Base-by-base conservation (phyloP, 1,140 invertebrate species). In the Drosophila simulans region DNA sequence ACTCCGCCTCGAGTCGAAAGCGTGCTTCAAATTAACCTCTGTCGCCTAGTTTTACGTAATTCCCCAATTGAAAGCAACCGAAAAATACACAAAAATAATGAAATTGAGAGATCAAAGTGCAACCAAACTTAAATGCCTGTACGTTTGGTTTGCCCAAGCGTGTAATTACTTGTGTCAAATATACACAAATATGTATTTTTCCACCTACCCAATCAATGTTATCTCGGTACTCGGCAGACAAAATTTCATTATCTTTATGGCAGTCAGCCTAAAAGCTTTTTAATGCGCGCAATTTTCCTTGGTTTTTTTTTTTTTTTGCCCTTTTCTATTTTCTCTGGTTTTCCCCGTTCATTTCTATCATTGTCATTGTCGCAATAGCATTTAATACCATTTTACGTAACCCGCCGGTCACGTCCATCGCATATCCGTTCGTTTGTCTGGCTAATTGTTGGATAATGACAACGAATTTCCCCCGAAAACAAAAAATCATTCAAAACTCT, bases 371-470 rank as follows among this genome's bases (percentile, higher is more conserved):
- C 72, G 59, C 70, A 56, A 74, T 74, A 65, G 7, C 31, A 31
- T 31, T 31, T 8, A 31, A 31, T 54, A 54, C 58, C 35, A 57
- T 40, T 75, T 75, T 75, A 75, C 46, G 63, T 76, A 76, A 76
- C 72, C 71, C 73, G 3, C 46, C 31, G 60, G 64, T 49, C 64
- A 68, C 37, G 60, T 74, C 46, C 37, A 51, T 37, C 40, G 49
- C 70, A 65, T 76, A 76, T 76, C 72, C 72, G 72, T 57, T 66
- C 72, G 66, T 48, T 76, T 76, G 60, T 76, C 60, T 37, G 25
- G 27, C 53, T 76, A 76, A 76, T 76, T 76, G 72, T 74, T 76
- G 72, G 40, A 76, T 66, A 76, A 76, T 76, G 72, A 76, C 71
- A 37, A 17, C 15, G 17, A 64, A 64, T 37, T 66, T 54, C 39